These are phyloP conservation scores for Manacus vitellinus DNA, from an alignment of 2,113 vertebrate species.

Conservation along the genomic window DNA sequence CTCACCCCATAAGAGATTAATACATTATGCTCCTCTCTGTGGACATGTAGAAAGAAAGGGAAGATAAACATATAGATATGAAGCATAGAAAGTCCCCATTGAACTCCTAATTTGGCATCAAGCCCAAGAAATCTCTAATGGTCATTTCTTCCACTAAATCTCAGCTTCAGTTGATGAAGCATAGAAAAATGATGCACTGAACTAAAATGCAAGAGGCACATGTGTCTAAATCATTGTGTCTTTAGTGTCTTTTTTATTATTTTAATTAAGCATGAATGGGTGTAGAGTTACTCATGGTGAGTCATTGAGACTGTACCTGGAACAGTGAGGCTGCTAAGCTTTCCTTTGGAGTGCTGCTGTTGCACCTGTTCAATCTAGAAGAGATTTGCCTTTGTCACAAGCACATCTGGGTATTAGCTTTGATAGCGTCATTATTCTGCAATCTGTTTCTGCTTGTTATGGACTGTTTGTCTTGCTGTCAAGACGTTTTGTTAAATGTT, in stretches of 20 bases:
- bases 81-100: neutral
- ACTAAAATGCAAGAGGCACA: neutral
- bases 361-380: neutral
- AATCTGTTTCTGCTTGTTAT: neutral
- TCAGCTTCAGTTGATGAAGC: neutral
- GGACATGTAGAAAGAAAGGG: neutral
- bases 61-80: neutral
- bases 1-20: accelerated
- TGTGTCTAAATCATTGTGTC: neutral
- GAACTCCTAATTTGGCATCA: neutral
- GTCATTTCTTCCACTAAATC: neutral
- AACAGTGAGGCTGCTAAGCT: neutral
- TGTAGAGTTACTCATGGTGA: neutral
- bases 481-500: neutral
- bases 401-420: neutral
- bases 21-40: neutral
- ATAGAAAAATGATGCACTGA: neutral
- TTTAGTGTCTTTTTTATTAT: neutral
- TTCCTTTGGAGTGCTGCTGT: neutral
- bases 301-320: neutral
- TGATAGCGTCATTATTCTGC: neutral
- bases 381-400: neutral
- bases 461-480: neutral
- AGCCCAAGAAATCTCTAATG: neutral
- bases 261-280: neutral